Evolutionary conservation across 2,888 invertebrate genomes (phyloP), one percentile per base, ranked within the genome.

Genomic region (Adineta ricciae): DNA sequence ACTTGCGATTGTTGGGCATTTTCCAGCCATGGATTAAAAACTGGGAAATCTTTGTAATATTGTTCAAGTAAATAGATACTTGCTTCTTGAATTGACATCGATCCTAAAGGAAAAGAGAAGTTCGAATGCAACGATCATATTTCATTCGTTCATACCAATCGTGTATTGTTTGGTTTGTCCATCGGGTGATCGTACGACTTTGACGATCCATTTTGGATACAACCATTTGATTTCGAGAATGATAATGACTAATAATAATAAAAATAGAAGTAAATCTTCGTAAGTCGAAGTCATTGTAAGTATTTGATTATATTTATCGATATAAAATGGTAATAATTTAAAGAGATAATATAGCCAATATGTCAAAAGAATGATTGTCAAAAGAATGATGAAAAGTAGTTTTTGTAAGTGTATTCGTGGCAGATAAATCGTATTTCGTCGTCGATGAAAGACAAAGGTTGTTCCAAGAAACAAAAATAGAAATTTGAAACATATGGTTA

Each of bases 341-440:
- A 97, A 96, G 88, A 95, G 94, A 90, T 97, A 99, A 91, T 99
- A 99, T 32, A 99, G 92, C 98, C 99, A 99, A 91, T 96, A 98
- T 8, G 97, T 94, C 91, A 97, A 96, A 87, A 95, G 94, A 90
- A 97, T 94, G 24, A 99, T 93, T 72, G 96, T 93, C 56, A 96
- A 93, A 85, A 97, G 93, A 9, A 95, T 93, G 86, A 97, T 91
- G n/a, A 96, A 94, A 88, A 95, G 93, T 0, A 96, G 94, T 88
- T 96, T 93, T 89, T 96, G 96, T 83, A 97, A 92, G 91, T 94
- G 96, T 90, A 97, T 94, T 86, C 97, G 92, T 2, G 97, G 97
- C 92, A 97, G 93, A 27, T 95, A 95, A 38, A 95, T 95, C 87
- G 94, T 93, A 41, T 95, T 93, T 49, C 94, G 93, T 41, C 78